These are phyloP conservation scores for Abramis brama DNA, from an alignment of 2,113 vertebrate species.

Conservation along the genomic window DNA sequence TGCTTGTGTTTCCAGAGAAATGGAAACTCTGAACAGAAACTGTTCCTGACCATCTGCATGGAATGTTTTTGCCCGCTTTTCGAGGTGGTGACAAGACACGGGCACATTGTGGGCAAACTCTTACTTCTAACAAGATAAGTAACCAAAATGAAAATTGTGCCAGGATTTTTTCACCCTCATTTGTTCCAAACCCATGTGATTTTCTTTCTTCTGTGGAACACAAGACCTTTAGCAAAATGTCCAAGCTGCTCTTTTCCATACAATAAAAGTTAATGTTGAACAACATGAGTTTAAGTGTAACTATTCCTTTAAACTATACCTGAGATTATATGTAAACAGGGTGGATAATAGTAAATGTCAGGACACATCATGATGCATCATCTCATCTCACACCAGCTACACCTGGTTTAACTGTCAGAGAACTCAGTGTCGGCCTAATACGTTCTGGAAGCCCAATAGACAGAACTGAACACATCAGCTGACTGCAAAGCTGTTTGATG, in stretches of 20 bases:
- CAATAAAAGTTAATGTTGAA: neutral
- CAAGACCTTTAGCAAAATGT: neutral
- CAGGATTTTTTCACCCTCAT: neutral
- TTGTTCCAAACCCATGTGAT: neutral
- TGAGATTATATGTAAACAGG: neutral
- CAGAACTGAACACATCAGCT: conserved; percentile 26
- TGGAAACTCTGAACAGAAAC: conserved; percentile 11
- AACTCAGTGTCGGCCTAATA: neutral
- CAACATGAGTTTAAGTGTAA: no score
- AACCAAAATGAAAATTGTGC: neutral
- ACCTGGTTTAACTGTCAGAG: neutral
- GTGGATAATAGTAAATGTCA: neutral
- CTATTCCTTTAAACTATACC: neutral
- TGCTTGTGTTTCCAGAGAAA: conserved; percentile 39
- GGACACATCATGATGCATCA: neutral
- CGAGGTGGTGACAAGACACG: neutral
- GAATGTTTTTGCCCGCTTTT: neutral
- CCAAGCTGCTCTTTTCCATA: neutral
- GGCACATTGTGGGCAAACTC: neutral
- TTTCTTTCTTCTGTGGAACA: neutral
- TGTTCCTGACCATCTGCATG: neutral
- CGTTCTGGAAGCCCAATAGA: neutral
- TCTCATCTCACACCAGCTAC: neutral
- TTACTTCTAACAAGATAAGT: neutral
- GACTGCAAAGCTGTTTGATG: conserved; percentile 31